phyloP scores from a whole-genome alignment of 1,140 invertebrate genomes.

The Drosophila lacteicornis region DNA sequence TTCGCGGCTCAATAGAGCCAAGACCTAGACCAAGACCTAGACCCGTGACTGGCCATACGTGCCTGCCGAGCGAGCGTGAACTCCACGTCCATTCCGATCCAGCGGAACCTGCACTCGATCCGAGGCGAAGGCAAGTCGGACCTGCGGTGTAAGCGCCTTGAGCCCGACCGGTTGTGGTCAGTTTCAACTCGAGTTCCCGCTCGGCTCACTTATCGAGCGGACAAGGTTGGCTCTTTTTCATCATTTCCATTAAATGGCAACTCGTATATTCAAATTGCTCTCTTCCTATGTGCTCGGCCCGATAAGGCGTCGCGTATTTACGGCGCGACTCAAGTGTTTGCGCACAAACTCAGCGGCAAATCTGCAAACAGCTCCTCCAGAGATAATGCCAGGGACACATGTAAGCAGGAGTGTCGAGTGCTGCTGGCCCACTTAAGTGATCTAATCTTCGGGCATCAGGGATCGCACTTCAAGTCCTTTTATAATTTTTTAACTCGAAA shows the following conservation, averaged over 20 bases:
- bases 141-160: slow-evolving; percentile 67
- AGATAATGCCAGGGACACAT: slow-evolving; percentile 44
- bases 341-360: slow-evolving; percentile 20
- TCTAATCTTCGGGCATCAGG: slow-evolving; percentile 27
- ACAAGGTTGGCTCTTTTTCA: slow-evolving; percentile 61
- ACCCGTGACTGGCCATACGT: slow-evolving; percentile 25
- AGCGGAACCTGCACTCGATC: slow-evolving; percentile 36
- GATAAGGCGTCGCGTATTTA: slow-evolving; percentile 34
- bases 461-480: slow-evolving; percentile 3
- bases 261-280: slow-evolving; percentile 42
- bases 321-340: slow-evolving; percentile 37
- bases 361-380: slow-evolving; percentile 26
- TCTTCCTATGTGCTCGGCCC: slow-evolving; percentile 45
- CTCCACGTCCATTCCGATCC: slow-evolving; percentile 40
- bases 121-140: slow-evolving; percentile 14
- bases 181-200: slow-evolving; percentile 44
- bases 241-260: slow-evolving; percentile 12
- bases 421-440: slow-evolving; percentile 23
- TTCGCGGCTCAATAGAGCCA: slow-evolving; percentile 49
- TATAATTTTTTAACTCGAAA: slow-evolving; percentile 1
- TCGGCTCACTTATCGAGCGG: slow-evolving; percentile 48
- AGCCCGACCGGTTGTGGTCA: slow-evolving; percentile 73
- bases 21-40: slow-evolving; percentile 64
- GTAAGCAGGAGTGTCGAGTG: slow-evolving; percentile 1
- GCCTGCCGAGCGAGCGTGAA: slow-evolving; percentile 53